These are phyloP conservation scores for Hyles euphorbiae DNA, from an alignment of 1,140 invertebrate genomes.

Conservation along the genomic window DNA sequence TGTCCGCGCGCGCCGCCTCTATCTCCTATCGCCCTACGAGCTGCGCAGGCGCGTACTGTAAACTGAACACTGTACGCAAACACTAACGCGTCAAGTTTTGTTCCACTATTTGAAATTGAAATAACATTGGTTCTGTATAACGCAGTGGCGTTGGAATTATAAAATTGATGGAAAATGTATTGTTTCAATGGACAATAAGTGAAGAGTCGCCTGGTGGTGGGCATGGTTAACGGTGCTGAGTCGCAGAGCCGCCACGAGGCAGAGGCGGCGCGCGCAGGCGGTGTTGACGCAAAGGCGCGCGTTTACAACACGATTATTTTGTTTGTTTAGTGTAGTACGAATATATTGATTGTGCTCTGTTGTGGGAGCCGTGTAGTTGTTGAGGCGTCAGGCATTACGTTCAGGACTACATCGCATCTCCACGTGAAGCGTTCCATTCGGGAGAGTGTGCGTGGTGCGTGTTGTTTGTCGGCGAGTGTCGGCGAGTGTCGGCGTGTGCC, in stretches of 20 bases:
- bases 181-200: too few species aligned
- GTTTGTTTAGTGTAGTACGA: slow-evolving; percentile 49
- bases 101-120: slow-evolving; percentile 20
- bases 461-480: too few species aligned
- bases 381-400: slow-evolving; percentile 46
- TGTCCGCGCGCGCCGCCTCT: slow-evolving; percentile 49
- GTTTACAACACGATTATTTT: slow-evolving; percentile 70
- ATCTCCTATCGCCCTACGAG: slow-evolving; percentile 27
- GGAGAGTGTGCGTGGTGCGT: too few species aligned
- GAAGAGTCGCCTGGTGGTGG: too few species aligned
- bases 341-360: slow-evolving; percentile 36
- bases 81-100: slow-evolving; percentile 15
- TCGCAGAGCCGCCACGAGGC: slow-evolving; percentile 3
- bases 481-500: too few species aligned
- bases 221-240: too few species aligned
- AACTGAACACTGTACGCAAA: not conserved
- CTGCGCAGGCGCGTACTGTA: slow-evolving; percentile 19
- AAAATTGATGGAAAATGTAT: too few species aligned
- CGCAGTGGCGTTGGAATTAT: too few species aligned
- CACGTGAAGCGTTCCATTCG: too few species aligned
- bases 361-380: slow-evolving; percentile 44
- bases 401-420: slow-evolving; percentile 35
- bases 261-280: slow-evolving; percentile 32
- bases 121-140: not conserved
- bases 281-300: slow-evolving; percentile 62